These are phyloP conservation scores for Megalops cyprinoides DNA, from an alignment of 2,797 vertebrate species.

Conservation along the genomic window DNA sequence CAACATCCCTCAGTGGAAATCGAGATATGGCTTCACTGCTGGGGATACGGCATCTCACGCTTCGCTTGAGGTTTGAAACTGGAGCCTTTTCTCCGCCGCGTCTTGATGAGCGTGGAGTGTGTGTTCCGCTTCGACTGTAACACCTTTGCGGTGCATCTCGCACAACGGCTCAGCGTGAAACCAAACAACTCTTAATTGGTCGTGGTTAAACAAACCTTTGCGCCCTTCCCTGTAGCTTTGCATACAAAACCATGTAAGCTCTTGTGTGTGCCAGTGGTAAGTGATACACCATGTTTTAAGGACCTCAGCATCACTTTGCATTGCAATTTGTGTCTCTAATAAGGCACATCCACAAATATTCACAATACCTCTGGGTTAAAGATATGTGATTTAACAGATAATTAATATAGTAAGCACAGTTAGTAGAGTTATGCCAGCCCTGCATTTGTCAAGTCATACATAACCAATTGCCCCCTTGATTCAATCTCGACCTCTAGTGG, in stretches of 20 bases:
- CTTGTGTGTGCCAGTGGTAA: no score
- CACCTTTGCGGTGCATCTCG: not conserved
- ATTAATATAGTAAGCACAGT: slow-evolving; percentile 1
- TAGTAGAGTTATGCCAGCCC: not conserved
- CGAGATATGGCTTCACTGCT: not conserved
- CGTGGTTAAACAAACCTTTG: not conserved
- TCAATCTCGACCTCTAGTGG: not conserved
- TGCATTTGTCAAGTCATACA: not conserved
- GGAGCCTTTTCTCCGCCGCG: not conserved
- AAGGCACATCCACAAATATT: not conserved
- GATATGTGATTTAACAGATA: not conserved
- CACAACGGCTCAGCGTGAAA: not conserved
- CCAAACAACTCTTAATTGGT: not conserved
- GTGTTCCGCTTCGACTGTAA: not conserved
- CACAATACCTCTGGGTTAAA: not conserved
- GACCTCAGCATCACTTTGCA: not conserved
- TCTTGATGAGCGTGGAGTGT: not conserved
- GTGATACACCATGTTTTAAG: not conserved
- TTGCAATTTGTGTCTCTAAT: not conserved
- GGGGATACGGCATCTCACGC: not conserved
- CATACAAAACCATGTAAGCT: no score
- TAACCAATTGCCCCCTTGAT: not conserved
- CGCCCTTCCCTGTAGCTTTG: not conserved
- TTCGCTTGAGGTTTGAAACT: not conserved
- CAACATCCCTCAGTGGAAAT: not conserved